Base-by-base conservation (phyloP, 2,888 invertebrate species). In the Drosophila birchii region DNA sequence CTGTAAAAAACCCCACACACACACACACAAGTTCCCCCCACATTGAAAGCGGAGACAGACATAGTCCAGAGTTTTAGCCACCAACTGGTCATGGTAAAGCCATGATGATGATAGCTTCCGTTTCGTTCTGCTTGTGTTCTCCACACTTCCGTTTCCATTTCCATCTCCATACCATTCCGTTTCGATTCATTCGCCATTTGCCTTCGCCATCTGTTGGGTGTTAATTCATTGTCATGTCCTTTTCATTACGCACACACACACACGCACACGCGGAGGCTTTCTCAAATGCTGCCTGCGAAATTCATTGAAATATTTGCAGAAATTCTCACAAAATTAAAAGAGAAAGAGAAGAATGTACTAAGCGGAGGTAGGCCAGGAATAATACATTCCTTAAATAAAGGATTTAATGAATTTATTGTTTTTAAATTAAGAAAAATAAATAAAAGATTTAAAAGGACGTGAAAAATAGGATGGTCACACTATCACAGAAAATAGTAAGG, bases 171-270 rank as follows among this genome's bases (percentile, higher is more conserved):
- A 1, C 5, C 63, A 23, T 44, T 54, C 38, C 14, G 44, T 36
- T 18, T 36, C 61, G 49, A 39, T 34, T 45, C 51, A 47, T 51
- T 67, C 38, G 39, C 58, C 71, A 54, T 45, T 54, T 55, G 43
- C 58, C 70, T 58, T 36, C 59, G 55, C 75, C 75, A 69, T 70
- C 69, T 69, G 79, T 53, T 59, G 80, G 41, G 76, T 75, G 78
- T 83, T 81, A 83, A 80, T 79, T 78, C 88, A 85, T 78, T 78
- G 78, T 71, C 83, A 72, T 71, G 59, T 59, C 67, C 72, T 49
- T 80, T 78, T 79, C 78, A 84, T 86, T 84, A 81, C 69, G 73
- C 79, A 86, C 78, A 83, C 79, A 73, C 61, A 70, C 79, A 70
- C 58, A 68, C 43, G 14, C 81, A 70, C 63, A 66, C 44, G 14